Conservation (phyloP, 1,140 invertebrate genomes). For the Marisa cornuarietis region DNA sequence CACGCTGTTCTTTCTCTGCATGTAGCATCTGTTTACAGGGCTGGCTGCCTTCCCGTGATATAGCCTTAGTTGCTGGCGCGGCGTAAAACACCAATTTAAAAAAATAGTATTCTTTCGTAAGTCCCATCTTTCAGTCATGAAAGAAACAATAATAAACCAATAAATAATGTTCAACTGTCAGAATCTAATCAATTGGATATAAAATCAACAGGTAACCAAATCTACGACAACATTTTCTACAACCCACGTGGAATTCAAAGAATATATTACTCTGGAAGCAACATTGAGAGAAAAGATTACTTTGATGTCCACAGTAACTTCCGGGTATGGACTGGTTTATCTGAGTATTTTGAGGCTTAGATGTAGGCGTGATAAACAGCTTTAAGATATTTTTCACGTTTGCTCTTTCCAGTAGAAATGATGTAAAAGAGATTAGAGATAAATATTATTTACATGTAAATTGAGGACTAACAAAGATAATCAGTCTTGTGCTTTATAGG, state of each 20-base stretch:
- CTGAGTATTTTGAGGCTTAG: background rate
- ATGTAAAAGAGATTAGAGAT: background rate
- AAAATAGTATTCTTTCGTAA: background rate
- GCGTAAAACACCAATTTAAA: background rate
- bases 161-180: background rate
- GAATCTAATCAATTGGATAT: background rate
- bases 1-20: too few species aligned
- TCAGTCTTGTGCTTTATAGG: constrained; percentile 1
- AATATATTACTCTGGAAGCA: constrained; percentile 1
- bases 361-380: background rate
- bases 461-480: too few species aligned
- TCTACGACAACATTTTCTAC: constrained; percentile 26
- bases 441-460: background rate
- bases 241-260: background rate
- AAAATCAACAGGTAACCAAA: constrained; percentile 14
- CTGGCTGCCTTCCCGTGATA: too few species aligned
- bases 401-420: background rate
- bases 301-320: constrained; percentile 20
- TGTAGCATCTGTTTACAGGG: too few species aligned
- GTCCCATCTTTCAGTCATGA: background rate
- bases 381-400: background rate
- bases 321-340: background rate
- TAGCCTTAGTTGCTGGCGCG: background rate
- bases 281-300: constrained; percentile 2
- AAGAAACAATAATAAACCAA: background rate